Evolutionary conservation across 1,140 invertebrate genomes (phyloP), one percentile per base, ranked within the genome.

Genomic region (Saxidomus purpurata): DNA sequence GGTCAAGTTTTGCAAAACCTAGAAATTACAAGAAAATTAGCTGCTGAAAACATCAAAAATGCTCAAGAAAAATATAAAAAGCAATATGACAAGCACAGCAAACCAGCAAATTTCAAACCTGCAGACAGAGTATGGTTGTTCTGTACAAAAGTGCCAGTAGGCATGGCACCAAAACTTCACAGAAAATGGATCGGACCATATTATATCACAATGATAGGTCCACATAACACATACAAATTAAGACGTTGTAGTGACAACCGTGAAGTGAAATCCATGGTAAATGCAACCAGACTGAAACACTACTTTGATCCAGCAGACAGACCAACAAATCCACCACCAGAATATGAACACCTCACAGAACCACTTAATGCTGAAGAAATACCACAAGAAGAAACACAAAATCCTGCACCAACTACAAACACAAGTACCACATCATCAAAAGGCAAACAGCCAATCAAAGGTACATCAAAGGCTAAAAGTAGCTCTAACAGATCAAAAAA

Each of bases 131-230:
- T 80, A 6, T 55, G 38, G 76, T 28, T 80, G 2, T 49, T 28
- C 19, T 49, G n/a, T 22, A 52, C 38, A 4, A 38, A 28, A 34
- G 36, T 43, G 22, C 43, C 43, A 40, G 1, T 6, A 13, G 79
- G 79, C 0, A 22, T 38, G 55, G n/a, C 79, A 17, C 28, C 52
- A 9, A 82, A 82, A 31, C 79, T 82, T n/a, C 22, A 28, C 28
- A 22, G 47, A 22, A 80, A 55, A 31, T 80, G 76, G 76, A 31
- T 80, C 4, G 76, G 76, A 0, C 79, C 52, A 55, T 82, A 82
- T 55, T 55, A 59, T 15, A 82, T 82, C 36, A n/a, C 49, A 63
- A 2, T 6, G 6, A 59, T 63, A 3, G 79, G 52, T 11, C 52
- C 52, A n/a, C 38, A 82, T 17, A 15, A 25, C 40, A 63, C 79